These are phyloP conservation scores for Deilephila elpenor DNA, from an alignment of 2,888 invertebrate species.

Conservation along the genomic window DNA sequence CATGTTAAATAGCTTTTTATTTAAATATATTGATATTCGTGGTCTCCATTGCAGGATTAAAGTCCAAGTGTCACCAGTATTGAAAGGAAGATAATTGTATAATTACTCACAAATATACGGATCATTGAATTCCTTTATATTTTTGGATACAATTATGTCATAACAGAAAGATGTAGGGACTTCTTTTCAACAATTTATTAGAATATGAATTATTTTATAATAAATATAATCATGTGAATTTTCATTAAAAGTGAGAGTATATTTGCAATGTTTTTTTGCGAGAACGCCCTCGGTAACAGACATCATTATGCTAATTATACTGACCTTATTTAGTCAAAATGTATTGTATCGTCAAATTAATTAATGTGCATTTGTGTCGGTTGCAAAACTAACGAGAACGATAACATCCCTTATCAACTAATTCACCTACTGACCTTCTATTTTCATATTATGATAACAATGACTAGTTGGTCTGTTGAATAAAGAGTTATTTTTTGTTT, in stretches of 20 bases:
- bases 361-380: constrained; percentile 29
- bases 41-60: too few relatives aligned
- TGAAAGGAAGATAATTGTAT: too few relatives aligned
- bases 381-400: constrained; percentile 47
- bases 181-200: too few relatives aligned
- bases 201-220: too few relatives aligned
- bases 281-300: neutral
- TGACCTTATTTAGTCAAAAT: neutral
- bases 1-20: too few relatives aligned
- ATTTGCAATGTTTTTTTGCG: neutral
- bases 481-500: neutral
- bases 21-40: neutral
- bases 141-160: too few relatives aligned
- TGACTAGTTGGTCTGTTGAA: constrained; percentile 35
- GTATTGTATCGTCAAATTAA: constrained; percentile 34
- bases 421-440: constrained; percentile 51
- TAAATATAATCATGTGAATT: too few relatives aligned
- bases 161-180: too few relatives aligned
- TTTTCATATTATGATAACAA: constrained; percentile 45
- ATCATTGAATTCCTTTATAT: too few relatives aligned
- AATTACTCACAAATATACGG: too few relatives aligned
- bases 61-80: too few relatives aligned
- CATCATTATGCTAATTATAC: neutral
- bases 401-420: constrained; percentile 52
- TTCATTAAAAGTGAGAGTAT: too few relatives aligned